Base-by-base conservation (phyloP, 2,797 vertebrate species). In the Anguilla marmorata region DNA sequence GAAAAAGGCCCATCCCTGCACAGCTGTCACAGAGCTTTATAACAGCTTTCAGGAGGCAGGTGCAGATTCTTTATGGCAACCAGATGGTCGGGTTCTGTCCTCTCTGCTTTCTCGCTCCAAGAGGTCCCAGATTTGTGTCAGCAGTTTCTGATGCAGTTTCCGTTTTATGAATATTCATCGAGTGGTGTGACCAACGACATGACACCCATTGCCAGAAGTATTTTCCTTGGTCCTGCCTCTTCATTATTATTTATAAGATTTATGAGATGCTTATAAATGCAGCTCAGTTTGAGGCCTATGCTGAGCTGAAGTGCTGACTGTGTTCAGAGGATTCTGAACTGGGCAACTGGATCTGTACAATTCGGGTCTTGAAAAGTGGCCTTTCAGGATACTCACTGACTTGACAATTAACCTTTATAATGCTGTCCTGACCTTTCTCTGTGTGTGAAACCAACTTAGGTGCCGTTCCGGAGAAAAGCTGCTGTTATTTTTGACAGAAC, bases 361-460 rank as follows among this genome's bases (percentile, higher is more conserved):
- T 14, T 60, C 48, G 41, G 41, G 79, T 63, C 79, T 83, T 41
- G 69, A 87, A 52, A 56, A 54, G 54, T 79, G 60, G 48, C 24
- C 60, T 69, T 84, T 45, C 50, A 52, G 76, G 30, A 69, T 88
- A 54, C 54, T 41, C 11, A 24, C 82, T 11, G 2, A 52, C 63
- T 45, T 58, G 33, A 85, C 56, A 84, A 52, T 58, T 84, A 85
- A 85, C 84, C 84, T 60, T 76, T 85, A 60, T 30, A 85, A 48
- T 76, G 19, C 37, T 58, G 84, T 76, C 52, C 0, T 85, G 83
- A 76, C 83, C 83, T 88, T 74, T 63, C 48, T 76, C 48, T 45
- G 27, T 24, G 33, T 21, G 82, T 54, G 6, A 86, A 86, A 50
- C 19, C 7, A 41, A 54, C 21, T 14, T 11, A 33, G 50, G 16